Percentiles rank a stretch among this genome's conserved stretches.
Conservation (phyloP, 1,140 invertebrate species). For the Drosophila bipectinata region DNA sequence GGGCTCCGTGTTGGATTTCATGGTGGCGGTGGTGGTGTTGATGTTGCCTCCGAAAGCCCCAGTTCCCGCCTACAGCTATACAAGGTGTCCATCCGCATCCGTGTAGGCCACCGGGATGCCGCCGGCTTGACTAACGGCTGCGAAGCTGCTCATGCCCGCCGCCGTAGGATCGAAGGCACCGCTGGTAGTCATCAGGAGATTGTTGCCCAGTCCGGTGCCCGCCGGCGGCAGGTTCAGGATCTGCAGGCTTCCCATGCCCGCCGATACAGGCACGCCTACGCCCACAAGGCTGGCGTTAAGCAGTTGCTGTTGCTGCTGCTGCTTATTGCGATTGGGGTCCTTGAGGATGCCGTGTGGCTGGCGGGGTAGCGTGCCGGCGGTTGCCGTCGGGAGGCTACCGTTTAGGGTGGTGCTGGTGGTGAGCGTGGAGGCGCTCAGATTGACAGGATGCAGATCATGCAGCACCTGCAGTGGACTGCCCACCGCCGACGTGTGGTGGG, state of each 20-base stretch:
- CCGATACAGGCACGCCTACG: conserved; percentile 68
- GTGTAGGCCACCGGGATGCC: conserved; percentile 73
- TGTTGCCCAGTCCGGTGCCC: conserved; percentile 68
- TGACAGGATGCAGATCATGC: conserved; percentile 80
- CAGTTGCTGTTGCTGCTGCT: conserved; percentile 60
- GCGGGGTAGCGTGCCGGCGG: conserved; percentile 73
- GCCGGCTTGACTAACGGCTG: conserved; percentile 15
- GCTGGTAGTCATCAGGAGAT: conserved; percentile 78
- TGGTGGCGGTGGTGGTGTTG: conserved; percentile 3
- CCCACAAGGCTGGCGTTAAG: conserved; percentile 73
- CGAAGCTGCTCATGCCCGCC: conserved; percentile 70
- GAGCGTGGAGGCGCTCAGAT: conserved; percentile 73
- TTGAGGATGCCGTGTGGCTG: conserved; percentile 87
- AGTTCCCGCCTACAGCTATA: conserved; percentile 82
- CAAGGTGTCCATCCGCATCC: conserved; percentile 82
- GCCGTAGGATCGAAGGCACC: conserved; percentile 75
- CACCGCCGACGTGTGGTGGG: conserved; percentile 71
- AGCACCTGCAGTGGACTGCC: conserved; percentile 62
- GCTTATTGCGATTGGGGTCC: conserved; percentile 86
- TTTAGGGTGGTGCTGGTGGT: conserved; percentile 78
- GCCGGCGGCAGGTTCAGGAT: conserved; percentile 75
- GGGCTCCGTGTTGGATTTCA: conserved; percentile 41
- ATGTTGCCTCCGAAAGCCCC: conserved; percentile 43
- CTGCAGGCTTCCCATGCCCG: conserved; percentile 73
- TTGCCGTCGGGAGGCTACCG: conserved; percentile 75